Percentiles rank a stretch among this genome's conserved stretches.
Conservation (phyloP, 2,113 vertebrate species). For the Odobenus rosmarus region DNA sequence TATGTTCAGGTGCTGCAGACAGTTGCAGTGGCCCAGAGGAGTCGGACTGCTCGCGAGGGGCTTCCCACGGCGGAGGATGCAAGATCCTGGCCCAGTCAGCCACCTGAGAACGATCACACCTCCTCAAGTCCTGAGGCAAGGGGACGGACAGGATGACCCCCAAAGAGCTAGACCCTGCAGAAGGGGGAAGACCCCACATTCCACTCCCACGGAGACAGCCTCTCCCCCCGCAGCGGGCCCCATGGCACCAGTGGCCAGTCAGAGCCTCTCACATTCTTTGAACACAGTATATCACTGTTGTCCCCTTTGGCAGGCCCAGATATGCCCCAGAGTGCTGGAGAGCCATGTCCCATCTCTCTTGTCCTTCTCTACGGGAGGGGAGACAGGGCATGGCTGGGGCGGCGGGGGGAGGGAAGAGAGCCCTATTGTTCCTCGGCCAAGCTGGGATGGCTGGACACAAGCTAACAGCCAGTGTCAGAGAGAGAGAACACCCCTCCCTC, state of each 20-base stretch:
- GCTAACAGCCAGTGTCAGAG: constrained; percentile 38
- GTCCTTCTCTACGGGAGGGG: constrained; percentile 44
- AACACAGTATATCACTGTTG: constrained; percentile 78
- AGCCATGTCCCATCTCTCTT: constrained; percentile 56
- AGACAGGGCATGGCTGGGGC: not conserved
- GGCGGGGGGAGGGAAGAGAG: constrained; percentile 65
- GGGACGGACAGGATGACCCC: not conserved
- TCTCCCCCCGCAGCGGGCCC: not conserved
- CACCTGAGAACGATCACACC: not conserved
- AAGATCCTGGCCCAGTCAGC: not conserved
- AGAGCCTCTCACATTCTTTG: constrained; percentile 59
- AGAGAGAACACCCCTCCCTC: constrained; percentile 3
- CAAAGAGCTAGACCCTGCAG: not conserved
- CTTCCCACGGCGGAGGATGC: rapidly evolving
- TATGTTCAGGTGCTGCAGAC: not conserved
- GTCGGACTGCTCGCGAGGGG: not conserved
- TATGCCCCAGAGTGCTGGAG: constrained; percentile 43
- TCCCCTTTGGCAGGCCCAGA: constrained; percentile 73
- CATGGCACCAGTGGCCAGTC: not conserved
- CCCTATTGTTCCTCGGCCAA: constrained; percentile 70
- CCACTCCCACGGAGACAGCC: constrained; percentile 36
- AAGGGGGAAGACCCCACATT: constrained; percentile 40
- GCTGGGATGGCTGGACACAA: constrained; percentile 56
- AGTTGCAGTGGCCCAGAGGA: too few relatives aligned
- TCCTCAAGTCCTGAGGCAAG: not conserved